A percentile compares a stretch with the other conserved stretches of the same genome.
These are phyloP conservation scores for Lepidothrix coronata DNA, from an alignment of 2,113 vertebrate genomes.

Conservation along the genomic window DNA sequence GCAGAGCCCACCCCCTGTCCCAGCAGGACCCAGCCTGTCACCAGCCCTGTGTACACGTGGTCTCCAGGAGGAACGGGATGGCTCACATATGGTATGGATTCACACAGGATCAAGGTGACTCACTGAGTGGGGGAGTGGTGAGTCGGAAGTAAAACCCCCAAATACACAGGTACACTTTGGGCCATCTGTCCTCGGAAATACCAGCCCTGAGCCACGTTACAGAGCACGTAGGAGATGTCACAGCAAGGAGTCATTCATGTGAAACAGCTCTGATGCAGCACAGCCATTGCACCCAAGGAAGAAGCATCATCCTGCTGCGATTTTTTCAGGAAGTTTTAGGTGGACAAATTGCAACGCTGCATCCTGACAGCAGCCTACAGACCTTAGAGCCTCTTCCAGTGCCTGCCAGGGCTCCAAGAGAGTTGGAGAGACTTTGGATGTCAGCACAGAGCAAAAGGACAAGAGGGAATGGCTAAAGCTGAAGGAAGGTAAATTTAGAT, in stretches of 20 bases:
- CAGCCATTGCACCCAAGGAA: background rate
- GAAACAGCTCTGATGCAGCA: background rate
- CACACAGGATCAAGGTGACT: background rate
- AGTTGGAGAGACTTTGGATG: background rate
- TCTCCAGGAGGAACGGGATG: background rate
- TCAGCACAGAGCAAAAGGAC: background rate
- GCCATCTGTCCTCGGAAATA: background rate
- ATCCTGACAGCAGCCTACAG: background rate
- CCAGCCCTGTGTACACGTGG: fast-evolving
- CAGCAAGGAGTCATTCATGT: background rate
- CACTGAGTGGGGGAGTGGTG: background rate
- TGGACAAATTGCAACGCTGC: background rate
- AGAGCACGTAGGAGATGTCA: fast-evolving
- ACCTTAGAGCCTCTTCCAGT: background rate
- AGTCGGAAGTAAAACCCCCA: background rate
- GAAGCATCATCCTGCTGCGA: background rate
- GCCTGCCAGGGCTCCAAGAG: background rate
- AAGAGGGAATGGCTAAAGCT: background rate
- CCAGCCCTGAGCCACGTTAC: background rate
- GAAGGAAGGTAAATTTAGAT: background rate
- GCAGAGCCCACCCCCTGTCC: background rate
- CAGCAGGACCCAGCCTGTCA: background rate
- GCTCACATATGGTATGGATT: background rate
- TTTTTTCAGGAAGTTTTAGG: background rate
- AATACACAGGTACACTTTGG: background rate